Percentiles rank a stretch among this genome's conserved stretches.
These are phyloP conservation scores for Drosophila tani DNA, from an alignment of 1,140 invertebrate genomes.

Conservation along the genomic window DNA sequence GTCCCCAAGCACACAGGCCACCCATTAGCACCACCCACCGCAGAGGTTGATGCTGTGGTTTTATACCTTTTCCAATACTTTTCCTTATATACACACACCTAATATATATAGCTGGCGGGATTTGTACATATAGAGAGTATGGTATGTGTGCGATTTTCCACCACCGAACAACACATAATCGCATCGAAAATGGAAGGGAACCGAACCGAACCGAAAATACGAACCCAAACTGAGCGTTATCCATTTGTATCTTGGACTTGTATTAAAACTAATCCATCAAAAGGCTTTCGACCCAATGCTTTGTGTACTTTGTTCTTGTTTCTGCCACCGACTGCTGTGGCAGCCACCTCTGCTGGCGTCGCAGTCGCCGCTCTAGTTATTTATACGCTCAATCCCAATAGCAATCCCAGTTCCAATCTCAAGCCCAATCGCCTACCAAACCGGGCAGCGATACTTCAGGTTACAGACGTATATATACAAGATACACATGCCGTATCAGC, in stretches of 20 bases:
- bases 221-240: constrained; percentile 60
- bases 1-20: constrained; percentile 36
- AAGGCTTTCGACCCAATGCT: constrained; percentile 69
- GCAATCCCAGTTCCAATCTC: constrained; percentile 22
- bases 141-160: constrained; percentile 55
- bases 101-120: constrained; percentile 32
- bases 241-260: constrained; percentile 60
- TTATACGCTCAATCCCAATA: constrained; percentile 53
- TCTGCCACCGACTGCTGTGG: constrained; percentile 1
- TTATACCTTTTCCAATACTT: constrained; percentile 72
- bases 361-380: constrained; percentile 42
- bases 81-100: constrained; percentile 42
- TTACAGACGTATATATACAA: constrained; percentile 49
- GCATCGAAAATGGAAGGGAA: constrained; percentile 33
- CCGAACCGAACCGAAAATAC: constrained; percentile 38
- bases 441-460: constrained; percentile 69
- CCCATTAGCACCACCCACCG: constrained; percentile 27
- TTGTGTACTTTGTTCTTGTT: constrained; percentile 24
- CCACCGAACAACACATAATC: constrained; percentile 54
- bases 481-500: constrained; percentile 62
- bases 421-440: constrained; percentile 43
- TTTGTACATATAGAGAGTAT: constrained; percentile 8
- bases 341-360: constrained; percentile 16
- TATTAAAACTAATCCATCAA: constrained; percentile 82
- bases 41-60: constrained; percentile 68